These are phyloP conservation scores for Ciona savignyi DNA, from an alignment of 23 tunicate species.

Conservation along the genomic window DNA sequence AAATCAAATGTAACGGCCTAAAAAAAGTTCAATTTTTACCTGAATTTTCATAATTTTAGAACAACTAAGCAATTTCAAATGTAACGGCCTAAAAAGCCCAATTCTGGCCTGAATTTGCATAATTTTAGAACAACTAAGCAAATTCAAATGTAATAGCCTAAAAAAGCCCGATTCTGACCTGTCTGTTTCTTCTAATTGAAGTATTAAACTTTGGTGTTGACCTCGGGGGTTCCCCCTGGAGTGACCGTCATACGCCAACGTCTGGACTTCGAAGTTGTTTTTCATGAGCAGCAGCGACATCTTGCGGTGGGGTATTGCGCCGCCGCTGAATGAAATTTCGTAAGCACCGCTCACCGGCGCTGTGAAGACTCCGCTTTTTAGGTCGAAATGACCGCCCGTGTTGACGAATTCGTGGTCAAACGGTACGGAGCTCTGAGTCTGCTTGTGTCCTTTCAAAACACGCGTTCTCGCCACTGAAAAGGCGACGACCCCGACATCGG, in stretches of 20 bases:
- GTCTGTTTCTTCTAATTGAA: conserved; percentile 33
- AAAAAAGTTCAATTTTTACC: too few relatives aligned
- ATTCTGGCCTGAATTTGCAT: too few relatives aligned
- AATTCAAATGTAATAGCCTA: too few relatives aligned
- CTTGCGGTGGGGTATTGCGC: conserved; percentile 21
- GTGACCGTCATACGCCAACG: conserved; percentile 43
- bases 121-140: too few relatives aligned
- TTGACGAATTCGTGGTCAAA: conserved; percentile 28
- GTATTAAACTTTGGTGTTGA: conserved; percentile 17
- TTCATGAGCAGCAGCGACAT: conserved; percentile 45
- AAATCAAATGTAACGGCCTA: too few relatives aligned
- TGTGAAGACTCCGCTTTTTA: conserved; percentile 23
- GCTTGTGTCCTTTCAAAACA: conserved; percentile 28
- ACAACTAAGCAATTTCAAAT: too few relatives aligned
- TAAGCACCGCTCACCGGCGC: conserved; percentile 43
- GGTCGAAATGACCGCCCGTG: conserved; percentile 27
- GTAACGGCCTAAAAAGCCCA: too few relatives aligned
- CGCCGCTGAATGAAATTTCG: conserved; percentile 34
- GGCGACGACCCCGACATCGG: not conserved
- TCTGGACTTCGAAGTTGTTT: conserved; percentile 47
- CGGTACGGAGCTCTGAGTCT: conserved; percentile 4
- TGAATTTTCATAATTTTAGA: too few relatives aligned
- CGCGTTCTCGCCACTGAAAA: conserved; percentile 30
- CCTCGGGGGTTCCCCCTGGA: conserved; percentile 17
- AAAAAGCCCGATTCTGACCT: conserved; percentile 21